Conservation (phyloP, 2,797 vertebrate genomes). For the Pachyuromys duprasi region DNA sequence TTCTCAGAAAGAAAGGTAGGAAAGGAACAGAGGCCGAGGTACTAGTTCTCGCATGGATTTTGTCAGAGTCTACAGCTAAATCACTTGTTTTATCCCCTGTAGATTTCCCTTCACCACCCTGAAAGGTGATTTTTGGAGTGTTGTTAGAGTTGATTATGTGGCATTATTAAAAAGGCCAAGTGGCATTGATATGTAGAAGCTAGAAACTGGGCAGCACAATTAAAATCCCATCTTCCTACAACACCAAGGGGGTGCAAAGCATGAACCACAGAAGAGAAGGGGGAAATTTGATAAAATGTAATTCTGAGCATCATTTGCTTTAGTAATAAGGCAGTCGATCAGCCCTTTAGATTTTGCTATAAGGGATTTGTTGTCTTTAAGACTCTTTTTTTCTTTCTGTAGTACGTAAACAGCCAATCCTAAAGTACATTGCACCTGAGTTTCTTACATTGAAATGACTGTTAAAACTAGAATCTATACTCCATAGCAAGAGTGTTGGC, state of each 20-base stretch:
- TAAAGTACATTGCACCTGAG: background rate
- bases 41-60: constrained; percentile 16
- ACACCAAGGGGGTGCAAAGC: background rate
- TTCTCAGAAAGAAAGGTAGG: background rate
- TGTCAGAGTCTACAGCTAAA: background rate
- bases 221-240: constrained; percentile 9
- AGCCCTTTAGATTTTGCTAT: background rate
- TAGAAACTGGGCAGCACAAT: background rate
- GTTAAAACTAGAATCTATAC: background rate
- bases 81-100: constrained; percentile 11
- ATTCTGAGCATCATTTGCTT: constrained; percentile 19
- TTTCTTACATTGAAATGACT: background rate
- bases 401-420: background rate
- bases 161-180: constrained; percentile 28
- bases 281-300: background rate
- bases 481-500: background rate
- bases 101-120: background rate
- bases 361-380: constrained; percentile 11
- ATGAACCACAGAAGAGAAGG: background rate
- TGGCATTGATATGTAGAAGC: constrained; percentile 9
- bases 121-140: constrained; percentile 34
- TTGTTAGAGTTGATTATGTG: constrained; percentile 10
- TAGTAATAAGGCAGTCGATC: background rate
- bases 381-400: background rate
- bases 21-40: constrained; percentile 30